Conservation (phyloP, 53 echinoderm and acorn worm species). For the Echinometra lucunter region DNA sequence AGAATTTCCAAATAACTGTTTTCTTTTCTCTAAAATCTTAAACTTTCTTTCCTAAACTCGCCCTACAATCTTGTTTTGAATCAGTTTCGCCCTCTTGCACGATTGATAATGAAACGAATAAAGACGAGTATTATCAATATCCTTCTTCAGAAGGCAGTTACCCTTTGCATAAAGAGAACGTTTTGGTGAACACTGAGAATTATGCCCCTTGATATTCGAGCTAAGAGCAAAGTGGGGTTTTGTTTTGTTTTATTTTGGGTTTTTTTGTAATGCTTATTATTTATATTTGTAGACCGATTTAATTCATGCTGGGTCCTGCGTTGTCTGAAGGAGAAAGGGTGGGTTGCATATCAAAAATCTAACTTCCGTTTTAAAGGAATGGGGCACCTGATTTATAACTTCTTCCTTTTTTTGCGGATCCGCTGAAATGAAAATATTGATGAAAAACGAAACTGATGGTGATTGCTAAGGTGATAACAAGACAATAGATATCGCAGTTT, state of each 20-base stretch:
- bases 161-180: no score
- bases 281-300: neutral
- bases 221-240: no score
- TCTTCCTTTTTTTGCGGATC: neutral
- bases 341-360: neutral
- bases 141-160: no score
- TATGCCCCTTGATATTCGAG: no score
- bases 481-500: neutral
- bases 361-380: no score
- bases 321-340: neutral
- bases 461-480: neutral
- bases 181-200: no score
- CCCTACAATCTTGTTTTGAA: neutral
- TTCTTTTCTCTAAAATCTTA: neutral
- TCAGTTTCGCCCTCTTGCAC: no score
- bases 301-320: neutral
- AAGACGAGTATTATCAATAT: no score
- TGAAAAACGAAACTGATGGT: neutral
- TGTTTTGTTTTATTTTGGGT: no score
- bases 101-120: no score
- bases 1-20: neutral
- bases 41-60: neutral
- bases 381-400: neutral
- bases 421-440: neutral
- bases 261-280: no score